Evolutionary conservation across 2,797 vertebrate species (phyloP), one percentile per base, ranked within the genome.

Genomic region (Sebastes iracundus): DNA sequence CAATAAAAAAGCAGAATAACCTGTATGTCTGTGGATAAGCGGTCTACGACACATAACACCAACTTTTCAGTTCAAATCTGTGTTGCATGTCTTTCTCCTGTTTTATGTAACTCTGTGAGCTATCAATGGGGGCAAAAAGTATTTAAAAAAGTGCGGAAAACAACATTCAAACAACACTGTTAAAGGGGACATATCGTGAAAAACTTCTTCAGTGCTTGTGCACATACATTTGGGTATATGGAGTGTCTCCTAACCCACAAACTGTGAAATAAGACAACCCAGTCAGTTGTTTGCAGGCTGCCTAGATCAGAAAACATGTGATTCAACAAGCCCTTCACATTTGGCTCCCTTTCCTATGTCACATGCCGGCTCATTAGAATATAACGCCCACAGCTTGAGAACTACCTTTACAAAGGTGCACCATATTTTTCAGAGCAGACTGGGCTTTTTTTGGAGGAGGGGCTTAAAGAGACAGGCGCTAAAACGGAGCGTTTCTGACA

Each of bases 1-100:
- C 65, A 67, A 53, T 73, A 70, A 74, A 80, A 79, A 75, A 71
- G 16, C 27, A 49, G 72, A 70, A 42, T 67, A 60, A 77, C 49
- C 11, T 4, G 7, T 20, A 65, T 12, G 65, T 65, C 28, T 46
- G 25, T 2, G 11, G 10, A 46, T 16, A 52, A 30, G 25, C 28
- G 20, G 55, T 46, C 2, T 4, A 33, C 55, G 62, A 72, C 30
- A 74, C 13, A 16, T 14, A 28, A 5, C 16, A 18, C 56, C n/a
- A 42, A n/a, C 23, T 32, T 77, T 23, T 72, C 23, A 30, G 13
- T 53, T 16, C 3, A 61, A 75, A 64, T 72, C 8, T 60, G 65
- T 61, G 42, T 30, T 22, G 7, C 4, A 35, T 22, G 56, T 38
- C 2, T 3, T 18, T 46, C 42, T 46, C 6, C 42, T 46, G 42